Base-by-base conservation (phyloP, 2,797 vertebrate species). In the Sardinella longiceps region DNA sequence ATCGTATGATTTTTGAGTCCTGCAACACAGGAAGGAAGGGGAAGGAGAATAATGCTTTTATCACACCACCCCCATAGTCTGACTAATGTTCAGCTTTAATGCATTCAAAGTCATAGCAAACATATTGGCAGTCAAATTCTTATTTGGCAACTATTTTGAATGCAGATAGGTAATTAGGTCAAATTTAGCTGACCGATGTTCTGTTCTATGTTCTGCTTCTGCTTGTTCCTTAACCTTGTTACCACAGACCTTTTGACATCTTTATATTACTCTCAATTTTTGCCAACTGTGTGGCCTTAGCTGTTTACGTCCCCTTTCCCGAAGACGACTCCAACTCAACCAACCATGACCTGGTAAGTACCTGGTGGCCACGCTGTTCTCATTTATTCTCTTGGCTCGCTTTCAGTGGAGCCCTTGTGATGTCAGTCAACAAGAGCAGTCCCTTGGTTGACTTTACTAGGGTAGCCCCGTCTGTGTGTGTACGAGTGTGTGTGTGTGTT, bases 221-320 rank as follows among this genome's bases (percentile, higher is more conserved):
- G n/a, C n/a, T n/a, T n/a, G n/a, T 91, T 93, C 97, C 97, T 98
- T 98, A 96, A 99, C 94, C 50, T 74, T 88, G 80, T 80, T 9
- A 74, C 88, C 93, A 89, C 96, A 99, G 98, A 97, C 98, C 98
- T 87, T 99, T 99, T 97, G 98, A 99, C 97, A 97, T 98, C 96
- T 99, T 99, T 97, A 99, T 99, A 97, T 95, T 99, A 91, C 93
- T 99, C 93, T 97, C 98, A 94, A 99, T 99, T 96, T 99, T 99
- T 98, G 98, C 98, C 96, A 99, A 99, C 96, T 99, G 98, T 94
- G 98, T 99, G 97, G 98, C 98, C 97, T 99, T 99, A 99, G 98
- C 98, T 96, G 96, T 99, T 95, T 99, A 99, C 95, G 98, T 99
- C 95, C 98, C 98, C 89, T 99, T 99, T 92, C 98, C 98, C 85